Percentiles rank a stretch among this genome's conserved stretches.
Conservation (phyloP, 2,113 vertebrate genomes). For the Phodopus roborovskii region DNA sequence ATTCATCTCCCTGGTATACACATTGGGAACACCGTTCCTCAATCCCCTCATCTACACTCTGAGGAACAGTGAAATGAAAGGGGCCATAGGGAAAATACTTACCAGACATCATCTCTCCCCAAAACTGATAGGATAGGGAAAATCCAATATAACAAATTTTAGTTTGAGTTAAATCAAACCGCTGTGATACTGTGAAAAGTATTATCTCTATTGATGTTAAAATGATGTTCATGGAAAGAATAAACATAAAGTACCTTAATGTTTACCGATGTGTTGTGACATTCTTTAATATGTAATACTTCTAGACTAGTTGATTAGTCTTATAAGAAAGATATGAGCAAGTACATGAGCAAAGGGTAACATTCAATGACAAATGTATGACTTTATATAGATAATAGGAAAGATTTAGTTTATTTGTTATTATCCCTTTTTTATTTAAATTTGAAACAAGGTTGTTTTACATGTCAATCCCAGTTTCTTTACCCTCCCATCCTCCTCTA, state of each 20-base stretch:
- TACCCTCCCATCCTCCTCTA: too few relatives aligned
- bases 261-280: not conserved
- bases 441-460: too few relatives aligned
- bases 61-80: slow-evolving; percentile 79
- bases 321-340: not conserved
- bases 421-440: too few relatives aligned
- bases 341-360: not conserved
- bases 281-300: not conserved
- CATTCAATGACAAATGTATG: not conserved
- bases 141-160: not conserved
- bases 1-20: slow-evolving; percentile 76
- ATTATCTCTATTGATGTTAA: not conserved
- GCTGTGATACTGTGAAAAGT: not conserved
- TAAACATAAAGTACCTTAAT: not conserved
- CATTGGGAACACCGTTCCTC: slow-evolving; percentile 75
- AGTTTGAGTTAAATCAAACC: not conserved
- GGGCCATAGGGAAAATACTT: slow-evolving; percentile 51
- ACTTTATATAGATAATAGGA: not conserved
- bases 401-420: not conserved
- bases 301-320: not conserved
- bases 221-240: not conserved
- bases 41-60: slow-evolving; percentile 82
- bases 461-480: too few relatives aligned
- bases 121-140: not conserved
- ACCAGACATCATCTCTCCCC: not conserved